Evolutionary conservation across 2,888 invertebrate species (phyloP).

Genomic region (Pocota personata): DNA sequence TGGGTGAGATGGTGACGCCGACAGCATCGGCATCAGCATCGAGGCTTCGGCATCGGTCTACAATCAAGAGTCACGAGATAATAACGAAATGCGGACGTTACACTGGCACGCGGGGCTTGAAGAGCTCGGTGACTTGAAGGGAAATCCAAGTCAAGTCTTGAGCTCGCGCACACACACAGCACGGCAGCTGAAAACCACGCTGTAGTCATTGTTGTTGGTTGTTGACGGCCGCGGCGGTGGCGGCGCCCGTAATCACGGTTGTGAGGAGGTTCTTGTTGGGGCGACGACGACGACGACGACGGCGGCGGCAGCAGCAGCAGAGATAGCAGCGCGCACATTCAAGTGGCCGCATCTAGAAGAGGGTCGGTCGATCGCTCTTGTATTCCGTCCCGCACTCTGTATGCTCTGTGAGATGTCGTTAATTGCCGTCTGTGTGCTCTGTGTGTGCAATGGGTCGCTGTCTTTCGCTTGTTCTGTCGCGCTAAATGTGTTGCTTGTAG

Average conservation of each 20-base stretch:
- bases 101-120: neutral
- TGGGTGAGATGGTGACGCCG: slow-evolving; percentile 45
- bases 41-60: slow-evolving; percentile 40
- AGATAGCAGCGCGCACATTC: slow-evolving; percentile 43
- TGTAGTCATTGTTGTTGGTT: slow-evolving; percentile 29
- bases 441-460: slow-evolving; percentile 37
- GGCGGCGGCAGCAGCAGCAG: slow-evolving; percentile 33
- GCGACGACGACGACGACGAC: slow-evolving; percentile 5
- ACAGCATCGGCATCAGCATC: slow-evolving; percentile 48
- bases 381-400: slow-evolving; percentile 1
- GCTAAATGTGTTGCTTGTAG: slow-evolving; percentile 71
- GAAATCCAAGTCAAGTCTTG: slow-evolving; percentile 22
- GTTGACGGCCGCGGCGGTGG: slow-evolving; percentile 32
- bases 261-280: slow-evolving; percentile 54
- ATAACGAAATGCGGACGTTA: slow-evolving; percentile 39
- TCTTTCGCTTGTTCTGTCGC: slow-evolving; percentile 68
- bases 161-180: slow-evolving; percentile 10
- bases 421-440: slow-evolving; percentile 59
- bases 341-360: slow-evolving; percentile 48
- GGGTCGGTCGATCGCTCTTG: neutral
- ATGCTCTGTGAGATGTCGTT: slow-evolving; percentile 63
- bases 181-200: slow-evolving; percentile 49
- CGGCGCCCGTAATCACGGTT: slow-evolving; percentile 72
- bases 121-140: neutral
- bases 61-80: slow-evolving; percentile 67